Evolutionary conservation across 2,113 vertebrate genomes (phyloP).

Genomic region (Nothoprocta perdicaria): DNA sequence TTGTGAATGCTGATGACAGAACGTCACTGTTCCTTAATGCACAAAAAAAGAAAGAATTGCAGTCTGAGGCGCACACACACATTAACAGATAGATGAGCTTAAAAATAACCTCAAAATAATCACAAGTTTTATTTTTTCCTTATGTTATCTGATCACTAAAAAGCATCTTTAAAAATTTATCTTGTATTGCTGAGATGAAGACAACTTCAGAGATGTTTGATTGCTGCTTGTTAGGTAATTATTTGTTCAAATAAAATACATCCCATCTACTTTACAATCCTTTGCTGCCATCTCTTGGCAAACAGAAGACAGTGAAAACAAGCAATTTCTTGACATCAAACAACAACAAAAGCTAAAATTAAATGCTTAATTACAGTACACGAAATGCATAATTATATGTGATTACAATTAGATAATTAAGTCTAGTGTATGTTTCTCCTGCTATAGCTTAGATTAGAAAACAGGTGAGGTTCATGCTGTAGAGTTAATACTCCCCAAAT

Average conservation of each 20-base stretch:
- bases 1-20: background rate
- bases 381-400: background rate
- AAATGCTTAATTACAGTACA: background rate
- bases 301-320: background rate
- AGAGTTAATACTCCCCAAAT: background rate
- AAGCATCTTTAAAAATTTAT: conserved; percentile 71
- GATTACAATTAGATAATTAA: background rate
- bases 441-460: background rate
- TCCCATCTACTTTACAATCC: conserved; percentile 6
- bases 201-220: conserved; percentile 72
- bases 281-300: conserved; percentile 79
- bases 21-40: conserved; percentile 23
- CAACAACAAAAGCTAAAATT: background rate
- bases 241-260: conserved; percentile 50
- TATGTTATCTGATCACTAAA: conserved; percentile 56
- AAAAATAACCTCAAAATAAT: conserved; percentile 62
- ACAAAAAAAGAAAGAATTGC: conserved; percentile 26
- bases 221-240: conserved; percentile 69
- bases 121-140: conserved; percentile 51
- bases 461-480: background rate
- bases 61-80: background rate
- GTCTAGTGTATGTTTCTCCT: background rate
- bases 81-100: conserved; percentile 31
- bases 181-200: conserved; percentile 56
- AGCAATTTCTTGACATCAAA: background rate